Conservation (phyloP, 1,140 invertebrate genomes). For the Drosophila serrata region DNA sequence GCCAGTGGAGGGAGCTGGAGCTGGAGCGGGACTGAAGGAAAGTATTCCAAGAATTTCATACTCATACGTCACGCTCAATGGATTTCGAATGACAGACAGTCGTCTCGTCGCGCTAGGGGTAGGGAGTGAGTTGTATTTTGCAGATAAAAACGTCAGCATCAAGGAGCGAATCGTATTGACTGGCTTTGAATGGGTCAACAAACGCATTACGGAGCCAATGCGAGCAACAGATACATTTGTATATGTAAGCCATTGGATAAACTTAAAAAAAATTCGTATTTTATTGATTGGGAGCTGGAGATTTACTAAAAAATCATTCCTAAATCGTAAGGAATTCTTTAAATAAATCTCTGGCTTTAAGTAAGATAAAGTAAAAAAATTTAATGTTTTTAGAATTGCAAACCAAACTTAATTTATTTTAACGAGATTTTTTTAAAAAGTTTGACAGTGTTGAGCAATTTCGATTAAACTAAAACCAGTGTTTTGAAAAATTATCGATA, state of each 20-base stretch:
- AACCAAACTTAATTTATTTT: too few relatives aligned
- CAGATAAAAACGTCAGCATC: conserved; percentile 42
- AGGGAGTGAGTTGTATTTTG: background rate
- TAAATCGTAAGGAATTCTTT: too few relatives aligned
- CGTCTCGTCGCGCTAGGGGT: background rate
- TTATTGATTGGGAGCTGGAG: too few relatives aligned
- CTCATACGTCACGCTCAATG: conserved; percentile 62
- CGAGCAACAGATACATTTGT: background rate
- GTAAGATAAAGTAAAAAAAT: too few relatives aligned
- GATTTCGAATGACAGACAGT: conserved; percentile 52
- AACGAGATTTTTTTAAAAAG: too few relatives aligned
- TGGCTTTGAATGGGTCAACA: conserved; percentile 53
- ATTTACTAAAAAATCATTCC: background rate
- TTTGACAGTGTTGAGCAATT: too few relatives aligned
- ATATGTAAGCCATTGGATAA: background rate
- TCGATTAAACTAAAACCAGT: too few relatives aligned
- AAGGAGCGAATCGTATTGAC: conserved; percentile 31
- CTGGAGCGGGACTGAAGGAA: background rate
- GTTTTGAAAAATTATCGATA: too few relatives aligned
- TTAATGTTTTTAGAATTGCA: too few relatives aligned
- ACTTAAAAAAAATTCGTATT: background rate
- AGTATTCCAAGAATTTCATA: conserved; percentile 43
- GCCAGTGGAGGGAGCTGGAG: background rate
- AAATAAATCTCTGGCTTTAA: too few relatives aligned
- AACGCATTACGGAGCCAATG: conserved; percentile 32